These are phyloP conservation scores for Gallinago nigripennis DNA, from an alignment of 2,797 vertebrate genomes.

Conservation along the genomic window DNA sequence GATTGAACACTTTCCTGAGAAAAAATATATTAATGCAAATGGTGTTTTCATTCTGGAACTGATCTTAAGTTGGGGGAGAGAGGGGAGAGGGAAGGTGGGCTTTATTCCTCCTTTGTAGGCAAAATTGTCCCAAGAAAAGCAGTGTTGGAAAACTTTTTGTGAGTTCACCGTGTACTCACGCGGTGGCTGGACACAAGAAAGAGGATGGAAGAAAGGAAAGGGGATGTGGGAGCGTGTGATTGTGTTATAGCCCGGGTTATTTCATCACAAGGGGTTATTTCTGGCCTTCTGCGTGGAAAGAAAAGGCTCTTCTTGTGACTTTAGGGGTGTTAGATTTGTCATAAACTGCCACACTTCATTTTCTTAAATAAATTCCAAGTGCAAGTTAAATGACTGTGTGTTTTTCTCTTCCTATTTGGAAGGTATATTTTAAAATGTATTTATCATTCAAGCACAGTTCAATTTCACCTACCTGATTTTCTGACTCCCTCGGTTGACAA, in stretches of 20 bases:
- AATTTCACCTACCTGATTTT: neutral
- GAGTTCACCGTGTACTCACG: neutral
- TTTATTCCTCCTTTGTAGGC: neutral
- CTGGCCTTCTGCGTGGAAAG: neutral
- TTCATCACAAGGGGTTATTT: neutral
- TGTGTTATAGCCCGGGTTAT: neutral
- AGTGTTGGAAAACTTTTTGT: neutral
- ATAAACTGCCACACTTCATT: neutral
- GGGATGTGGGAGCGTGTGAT: neutral
- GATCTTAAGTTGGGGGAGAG: too few species aligned
- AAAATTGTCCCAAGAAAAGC: neutral
- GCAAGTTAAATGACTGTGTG: neutral
- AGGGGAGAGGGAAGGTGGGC: neutral
- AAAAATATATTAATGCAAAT: neutral
- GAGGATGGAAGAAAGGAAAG: neutral
- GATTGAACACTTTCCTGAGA: neutral
- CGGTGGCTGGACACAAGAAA: neutral
- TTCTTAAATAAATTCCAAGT: neutral
- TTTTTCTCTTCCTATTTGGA: neutral
- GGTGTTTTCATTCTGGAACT: neutral
- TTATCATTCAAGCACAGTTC: neutral
- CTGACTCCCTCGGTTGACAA: neutral
- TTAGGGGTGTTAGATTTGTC: neutral
- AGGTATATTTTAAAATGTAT: neutral
- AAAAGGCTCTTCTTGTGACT: neutral